Base-by-base conservation (phyloP, 2,888 invertebrate species). In the Neocrepidodera transversa region DNA sequence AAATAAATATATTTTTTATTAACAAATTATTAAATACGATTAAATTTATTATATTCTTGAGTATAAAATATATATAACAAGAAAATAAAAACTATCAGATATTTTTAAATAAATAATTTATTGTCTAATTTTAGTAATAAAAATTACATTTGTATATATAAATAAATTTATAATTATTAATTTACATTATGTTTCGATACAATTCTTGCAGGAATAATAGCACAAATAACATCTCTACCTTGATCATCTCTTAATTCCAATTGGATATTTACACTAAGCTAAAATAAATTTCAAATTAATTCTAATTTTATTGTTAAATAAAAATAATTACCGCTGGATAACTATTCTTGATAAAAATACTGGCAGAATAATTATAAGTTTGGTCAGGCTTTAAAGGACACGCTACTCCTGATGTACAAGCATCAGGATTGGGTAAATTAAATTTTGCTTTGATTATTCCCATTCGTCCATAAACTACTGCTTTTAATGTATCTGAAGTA, bases 401-500 rank as follows among this genome's bases (percentile, higher is more conserved):
- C 2, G 76, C 73, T 8, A 93, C 75, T 0, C 88, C 87, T 65
- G 85, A 85, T 30, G 82, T 79, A 75, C 93, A 93, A 0, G 87
- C 93, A 76, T 93, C 83, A 0, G 89, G 84, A 74, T 92, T 87
- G 11, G 87, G 82, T 63, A 93, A 76, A 6, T 86, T 86, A 77
- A 92, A 93, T 1, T 91, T 90, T 63, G 91, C 82, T 0, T 89
- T 87, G 30, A 91, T 79, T 57, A 86, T 87, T 79, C 87, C 82
- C 28, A 93, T 83, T 57, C 90, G 81, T 1, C 93, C 94, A 78
- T 91, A 90, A 0, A 93, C 92, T 2, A 86, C 83, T 0, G 90
- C 87, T 50, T 77, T 84, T n/a, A 91, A 79, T 7, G 71, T 69
- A 32, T 77, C 74, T 2, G 84, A 80, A 49, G 82, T 83, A 67